phyloP scores from a whole-genome alignment of 2,888 invertebrate genomes.

The Phorcus lineatus region DNA sequence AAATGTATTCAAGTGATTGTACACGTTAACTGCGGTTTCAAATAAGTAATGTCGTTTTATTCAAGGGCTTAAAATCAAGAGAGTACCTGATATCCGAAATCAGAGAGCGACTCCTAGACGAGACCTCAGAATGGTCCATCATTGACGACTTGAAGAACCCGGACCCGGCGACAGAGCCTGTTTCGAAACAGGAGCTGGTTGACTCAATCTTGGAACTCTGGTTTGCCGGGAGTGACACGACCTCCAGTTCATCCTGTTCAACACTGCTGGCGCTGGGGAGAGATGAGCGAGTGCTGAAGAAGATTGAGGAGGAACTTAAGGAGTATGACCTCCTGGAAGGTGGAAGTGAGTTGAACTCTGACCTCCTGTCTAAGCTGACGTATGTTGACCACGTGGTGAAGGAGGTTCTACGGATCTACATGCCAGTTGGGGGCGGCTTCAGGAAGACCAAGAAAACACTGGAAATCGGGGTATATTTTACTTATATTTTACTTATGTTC shows the following conservation, averaged over 20 bases:
- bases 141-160: background rate
- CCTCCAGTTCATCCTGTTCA: slow-evolving; percentile 17
- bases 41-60: too few relatives aligned
- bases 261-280: slow-evolving; percentile 36
- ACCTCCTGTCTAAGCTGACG: slow-evolving; percentile 48
- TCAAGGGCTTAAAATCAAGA: slow-evolving; percentile 4
- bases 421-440: slow-evolving; percentile 43
- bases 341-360: slow-evolving; percentile 30
- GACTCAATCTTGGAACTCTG: slow-evolving; percentile 19
- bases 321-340: background rate
- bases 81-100: background rate
- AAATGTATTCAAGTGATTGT: too few relatives aligned
- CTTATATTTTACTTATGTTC: background rate
- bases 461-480: slow-evolving; percentile 35
- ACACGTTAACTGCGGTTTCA: too few relatives aligned
- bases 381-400: slow-evolving; percentile 51
- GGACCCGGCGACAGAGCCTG: background rate
- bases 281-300: slow-evolving; percentile 13
- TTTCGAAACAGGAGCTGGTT: background rate
- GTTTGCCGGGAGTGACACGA: slow-evolving; percentile 25
- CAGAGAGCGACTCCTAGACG: background rate
- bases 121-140: background rate
- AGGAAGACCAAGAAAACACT: slow-evolving; percentile 36
- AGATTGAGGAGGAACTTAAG: background rate
- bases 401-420: slow-evolving; percentile 49